A percentile compares a stretch with the other conserved stretches of the same genome.
Conservation (phyloP, 2,888 invertebrate genomes). For the Prosapia bicincta region DNA sequence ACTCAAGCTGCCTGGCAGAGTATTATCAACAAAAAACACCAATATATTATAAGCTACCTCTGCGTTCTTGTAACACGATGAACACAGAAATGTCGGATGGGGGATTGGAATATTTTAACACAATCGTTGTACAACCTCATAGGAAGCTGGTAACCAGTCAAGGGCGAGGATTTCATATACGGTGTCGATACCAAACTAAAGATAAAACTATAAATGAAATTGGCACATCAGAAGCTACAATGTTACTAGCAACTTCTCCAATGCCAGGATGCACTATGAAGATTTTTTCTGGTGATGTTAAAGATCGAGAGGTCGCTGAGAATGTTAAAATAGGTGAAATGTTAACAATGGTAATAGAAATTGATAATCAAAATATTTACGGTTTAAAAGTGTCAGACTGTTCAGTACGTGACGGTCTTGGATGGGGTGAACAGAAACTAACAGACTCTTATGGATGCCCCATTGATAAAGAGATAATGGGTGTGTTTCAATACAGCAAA, state of each 20-base stretch:
- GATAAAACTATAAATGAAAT: conserved; percentile 59
- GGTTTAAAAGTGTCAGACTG: conserved; percentile 86
- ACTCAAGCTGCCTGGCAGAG: conserved; percentile 83
- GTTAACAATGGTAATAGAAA: conserved; percentile 71
- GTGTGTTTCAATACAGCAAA: conserved; percentile 75
- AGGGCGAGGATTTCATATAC: conserved; percentile 86
- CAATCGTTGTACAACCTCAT: conserved; percentile 90
- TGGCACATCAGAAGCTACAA: conserved; percentile 51
- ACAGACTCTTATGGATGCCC: conserved; percentile 84
- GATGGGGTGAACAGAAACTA: conserved; percentile 88
- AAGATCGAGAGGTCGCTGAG: conserved; percentile 72
- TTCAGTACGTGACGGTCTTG: conserved; percentile 83
- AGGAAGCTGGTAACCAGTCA: conserved; percentile 86
- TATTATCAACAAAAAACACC: conserved; percentile 66
- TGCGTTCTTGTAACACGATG: conserved; percentile 92
- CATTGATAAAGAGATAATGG: conserved; percentile 89
- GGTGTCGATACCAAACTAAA: conserved; percentile 75
- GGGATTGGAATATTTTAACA: conserved; percentile 89
- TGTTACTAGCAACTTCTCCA: conserved; percentile 53
- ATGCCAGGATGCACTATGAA: conserved; percentile 89
- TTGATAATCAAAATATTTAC: conserved; percentile 60
- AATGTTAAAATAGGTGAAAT: conserved; percentile 91
- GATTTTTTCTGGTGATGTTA: conserved; percentile 78
- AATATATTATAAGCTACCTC: conserved; percentile 76
- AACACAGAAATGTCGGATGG: conserved; percentile 85